Evolutionary conservation across 2,113 vertebrate species (phyloP).

Genomic region (Camelus bactrianus): DNA sequence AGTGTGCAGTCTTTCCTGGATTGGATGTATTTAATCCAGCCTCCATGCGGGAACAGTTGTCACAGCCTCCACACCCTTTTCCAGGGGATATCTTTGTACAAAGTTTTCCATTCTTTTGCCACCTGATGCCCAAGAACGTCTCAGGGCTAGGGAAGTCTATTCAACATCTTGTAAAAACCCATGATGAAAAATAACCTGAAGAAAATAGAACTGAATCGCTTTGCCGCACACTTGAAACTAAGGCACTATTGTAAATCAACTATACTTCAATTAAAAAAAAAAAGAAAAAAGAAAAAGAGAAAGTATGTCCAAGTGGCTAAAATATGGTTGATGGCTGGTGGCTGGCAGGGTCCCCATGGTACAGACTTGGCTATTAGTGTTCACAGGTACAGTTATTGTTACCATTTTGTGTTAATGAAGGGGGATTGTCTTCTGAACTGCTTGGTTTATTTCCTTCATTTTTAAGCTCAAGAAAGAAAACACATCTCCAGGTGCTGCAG

Average conservation of each 20-base stretch:
- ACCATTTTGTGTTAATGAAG: background rate
- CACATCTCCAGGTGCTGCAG: background rate
- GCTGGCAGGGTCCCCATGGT: background rate
- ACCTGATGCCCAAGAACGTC: background rate
- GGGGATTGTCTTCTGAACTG: background rate
- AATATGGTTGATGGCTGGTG: background rate
- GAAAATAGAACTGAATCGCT: background rate
- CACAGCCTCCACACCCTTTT: background rate
- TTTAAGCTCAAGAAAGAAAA: slow-evolving; percentile 41
- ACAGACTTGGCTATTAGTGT: background rate
- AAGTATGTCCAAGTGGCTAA: background rate
- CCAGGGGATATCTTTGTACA: background rate
- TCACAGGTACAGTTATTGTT: background rate
- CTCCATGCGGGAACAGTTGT: background rate
- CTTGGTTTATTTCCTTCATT: slow-evolving; percentile 23
- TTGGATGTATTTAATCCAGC: background rate
- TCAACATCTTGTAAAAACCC: background rate
- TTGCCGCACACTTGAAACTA: background rate
- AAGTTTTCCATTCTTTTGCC: background rate
- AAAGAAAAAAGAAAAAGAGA: background rate
- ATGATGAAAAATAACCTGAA: background rate
- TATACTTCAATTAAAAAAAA: background rate
- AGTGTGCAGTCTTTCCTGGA: accelerated
- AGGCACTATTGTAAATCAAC: background rate
- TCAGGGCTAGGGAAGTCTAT: background rate